These are phyloP conservation scores for Hemitrygon akajei DNA, from an alignment of 2,797 vertebrate species.

Conservation along the genomic window DNA sequence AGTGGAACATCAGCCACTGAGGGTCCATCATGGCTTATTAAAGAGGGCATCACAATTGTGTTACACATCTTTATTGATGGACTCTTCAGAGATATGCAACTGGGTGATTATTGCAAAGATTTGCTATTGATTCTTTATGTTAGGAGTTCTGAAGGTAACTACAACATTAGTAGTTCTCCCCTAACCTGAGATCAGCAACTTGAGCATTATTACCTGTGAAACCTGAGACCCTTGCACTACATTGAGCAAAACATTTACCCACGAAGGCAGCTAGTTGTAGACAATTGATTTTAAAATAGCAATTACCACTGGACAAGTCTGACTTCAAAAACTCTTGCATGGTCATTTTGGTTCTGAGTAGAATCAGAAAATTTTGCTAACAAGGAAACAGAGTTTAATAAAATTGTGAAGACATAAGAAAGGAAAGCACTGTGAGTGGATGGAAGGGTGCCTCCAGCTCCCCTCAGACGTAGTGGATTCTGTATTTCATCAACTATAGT, in stretches of 20 bases:
- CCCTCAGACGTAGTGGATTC: constrained; percentile 37
- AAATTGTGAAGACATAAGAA: not conserved
- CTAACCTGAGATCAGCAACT: not conserved
- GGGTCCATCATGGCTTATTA: not conserved
- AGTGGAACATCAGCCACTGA: not conserved
- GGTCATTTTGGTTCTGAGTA: not conserved
- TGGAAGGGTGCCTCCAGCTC: not conserved
- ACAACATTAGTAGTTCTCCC: not conserved
- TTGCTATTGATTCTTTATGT: not conserved
- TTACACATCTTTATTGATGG: not conserved
- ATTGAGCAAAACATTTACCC: not conserved
- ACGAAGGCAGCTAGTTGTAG: not conserved
- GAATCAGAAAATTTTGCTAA: not conserved
- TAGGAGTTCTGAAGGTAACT: not conserved
- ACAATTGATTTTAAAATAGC: not conserved
- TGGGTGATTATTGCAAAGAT: not conserved
- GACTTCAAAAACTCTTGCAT: not conserved
- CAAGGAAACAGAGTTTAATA: not conserved
- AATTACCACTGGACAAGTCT: not conserved
- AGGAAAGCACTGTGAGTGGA: not conserved
- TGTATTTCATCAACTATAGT: constrained; percentile 45
- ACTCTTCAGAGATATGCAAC: not conserved
- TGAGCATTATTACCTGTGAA: not conserved
- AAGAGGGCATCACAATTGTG: not conserved
- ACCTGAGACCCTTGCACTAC: not conserved